A percentile compares a stretch with the other conserved stretches of the same genome.
These are phyloP conservation scores for Triplophysa bombifrons DNA, from an alignment of 2,797 vertebrate species.

Conservation along the genomic window DNA sequence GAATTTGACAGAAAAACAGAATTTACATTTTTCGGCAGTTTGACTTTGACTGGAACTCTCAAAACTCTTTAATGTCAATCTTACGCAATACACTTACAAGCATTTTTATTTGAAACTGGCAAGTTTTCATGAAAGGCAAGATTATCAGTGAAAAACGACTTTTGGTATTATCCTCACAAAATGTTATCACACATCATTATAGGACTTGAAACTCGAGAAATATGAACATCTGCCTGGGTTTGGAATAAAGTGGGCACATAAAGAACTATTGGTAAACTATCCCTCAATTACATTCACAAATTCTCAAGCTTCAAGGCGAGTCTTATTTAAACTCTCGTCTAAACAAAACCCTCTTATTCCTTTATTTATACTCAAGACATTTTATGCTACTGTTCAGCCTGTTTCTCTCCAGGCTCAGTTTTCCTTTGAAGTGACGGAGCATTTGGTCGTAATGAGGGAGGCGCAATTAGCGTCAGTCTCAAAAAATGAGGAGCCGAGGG, in stretches of 20 bases:
- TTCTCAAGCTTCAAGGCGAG: neutral
- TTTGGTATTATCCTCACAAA: too few species aligned
- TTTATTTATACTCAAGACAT: constrained; percentile 25
- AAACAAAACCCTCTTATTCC: constrained; percentile 14
- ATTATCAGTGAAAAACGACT: too few species aligned
- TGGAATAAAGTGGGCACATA: neutral
- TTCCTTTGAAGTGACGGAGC: constrained; percentile 55
- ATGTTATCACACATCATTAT: too few species aligned
- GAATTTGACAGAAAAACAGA: too few species aligned
- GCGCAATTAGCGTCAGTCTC: constrained; percentile 69
- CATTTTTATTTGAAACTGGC: too few species aligned
- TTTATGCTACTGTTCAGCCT: constrained; percentile 14
- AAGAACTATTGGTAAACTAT: neutral
- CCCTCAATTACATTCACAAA: constrained; percentile 38
- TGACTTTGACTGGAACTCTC: too few species aligned
- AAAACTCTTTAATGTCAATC: too few species aligned
- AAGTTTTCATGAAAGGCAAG: too few species aligned
- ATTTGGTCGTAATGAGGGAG: constrained; percentile 74
- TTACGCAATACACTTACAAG: too few species aligned
- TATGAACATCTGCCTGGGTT: neutral
- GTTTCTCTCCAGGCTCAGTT: constrained; percentile 14
- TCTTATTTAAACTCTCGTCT: neutral
- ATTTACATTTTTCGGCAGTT: too few species aligned
- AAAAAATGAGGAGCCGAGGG: constrained; percentile 37
- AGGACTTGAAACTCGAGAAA: neutral